Conservation (phyloP, 2,888 invertebrate genomes). For the Helicoverpa assulta region DNA sequence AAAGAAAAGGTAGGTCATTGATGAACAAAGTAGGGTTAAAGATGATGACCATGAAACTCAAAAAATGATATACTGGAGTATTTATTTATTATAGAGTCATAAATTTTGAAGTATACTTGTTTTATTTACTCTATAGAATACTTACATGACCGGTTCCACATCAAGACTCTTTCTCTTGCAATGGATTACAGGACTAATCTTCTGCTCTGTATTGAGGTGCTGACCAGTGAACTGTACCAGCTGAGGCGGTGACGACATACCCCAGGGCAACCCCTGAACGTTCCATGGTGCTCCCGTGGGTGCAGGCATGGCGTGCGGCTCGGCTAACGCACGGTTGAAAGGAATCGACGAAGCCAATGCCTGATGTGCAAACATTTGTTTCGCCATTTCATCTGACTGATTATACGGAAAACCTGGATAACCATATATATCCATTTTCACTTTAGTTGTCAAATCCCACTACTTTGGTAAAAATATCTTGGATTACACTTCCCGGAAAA, state of each 20-base stretch:
- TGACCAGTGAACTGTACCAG: conserved; percentile 87
- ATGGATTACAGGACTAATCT: conserved; percentile 75
- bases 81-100: not conserved
- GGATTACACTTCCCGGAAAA: conserved; percentile 29
- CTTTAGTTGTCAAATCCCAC: conserved; percentile 8
- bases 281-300: conserved; percentile 88
- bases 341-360: conserved; percentile 73
- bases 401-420: conserved; percentile 79
- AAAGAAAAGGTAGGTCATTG: not conserved
- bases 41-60: not conserved
- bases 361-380: conserved; percentile 84
- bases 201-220: conserved; percentile 70
- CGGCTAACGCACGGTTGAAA: conserved; percentile 69
- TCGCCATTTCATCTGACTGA: conserved; percentile 81
- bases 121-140: conserved; percentile 46
- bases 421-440: conserved; percentile 82
- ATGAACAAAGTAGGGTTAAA: not conserved
- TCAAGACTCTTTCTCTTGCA: conserved; percentile 86
- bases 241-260: conserved; percentile 81
- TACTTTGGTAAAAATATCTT: conserved; percentile 19
- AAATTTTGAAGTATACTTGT: not conserved
- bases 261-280: conserved; percentile 89
- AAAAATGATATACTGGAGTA: not conserved
- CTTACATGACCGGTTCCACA: conserved; percentile 88
- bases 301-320: conserved; percentile 80